Conservation (phyloP, 2,113 vertebrate species). For the Callionymus lyra region DNA sequence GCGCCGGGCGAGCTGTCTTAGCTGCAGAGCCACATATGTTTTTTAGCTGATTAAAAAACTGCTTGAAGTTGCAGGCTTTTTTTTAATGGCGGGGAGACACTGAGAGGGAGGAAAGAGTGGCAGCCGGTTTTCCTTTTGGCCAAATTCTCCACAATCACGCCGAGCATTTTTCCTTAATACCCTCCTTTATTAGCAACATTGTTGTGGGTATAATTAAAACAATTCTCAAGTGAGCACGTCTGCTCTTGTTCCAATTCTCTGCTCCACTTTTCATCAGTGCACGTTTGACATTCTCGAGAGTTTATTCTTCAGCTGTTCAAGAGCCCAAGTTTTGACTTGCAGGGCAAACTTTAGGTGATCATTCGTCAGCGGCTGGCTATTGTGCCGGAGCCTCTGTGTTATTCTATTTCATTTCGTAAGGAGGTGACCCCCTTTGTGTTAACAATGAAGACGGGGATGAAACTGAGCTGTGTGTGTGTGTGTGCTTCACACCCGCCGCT, state of each 20-base stretch:
- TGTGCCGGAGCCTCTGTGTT: constrained; percentile 54
- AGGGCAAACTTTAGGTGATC: constrained; percentile 53
- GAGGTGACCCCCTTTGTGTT: constrained; percentile 70
- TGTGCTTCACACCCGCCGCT: constrained; percentile 49
- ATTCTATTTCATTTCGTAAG: constrained; percentile 62
- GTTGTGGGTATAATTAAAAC: constrained; percentile 71
- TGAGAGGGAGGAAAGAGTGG: constrained; percentile 49
- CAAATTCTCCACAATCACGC: constrained; percentile 82
- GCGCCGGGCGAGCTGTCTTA: constrained; percentile 96
- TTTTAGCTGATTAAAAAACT: constrained; percentile 99
- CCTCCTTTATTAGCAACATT: constrained; percentile 70
- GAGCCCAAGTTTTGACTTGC: constrained; percentile 33
- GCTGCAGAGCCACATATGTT: constrained; percentile 99
- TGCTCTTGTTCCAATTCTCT: constrained; percentile 44
- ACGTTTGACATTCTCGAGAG: constrained; percentile 15
- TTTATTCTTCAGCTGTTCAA: not conserved
- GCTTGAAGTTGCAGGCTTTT: constrained; percentile 96
- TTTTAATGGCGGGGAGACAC: constrained; percentile 51
- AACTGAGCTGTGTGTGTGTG: constrained; percentile 61
- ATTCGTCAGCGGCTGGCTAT: constrained; percentile 60
- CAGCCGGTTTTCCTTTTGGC: constrained; percentile 89
- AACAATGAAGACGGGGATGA: constrained; percentile 68
- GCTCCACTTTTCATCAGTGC: constrained; percentile 39
- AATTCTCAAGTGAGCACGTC: constrained; percentile 69
- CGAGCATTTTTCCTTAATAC: constrained; percentile 69